phyloP scores from a whole-genome alignment of 2,797 vertebrate species.

The Leptatherina wallacei region DNA sequence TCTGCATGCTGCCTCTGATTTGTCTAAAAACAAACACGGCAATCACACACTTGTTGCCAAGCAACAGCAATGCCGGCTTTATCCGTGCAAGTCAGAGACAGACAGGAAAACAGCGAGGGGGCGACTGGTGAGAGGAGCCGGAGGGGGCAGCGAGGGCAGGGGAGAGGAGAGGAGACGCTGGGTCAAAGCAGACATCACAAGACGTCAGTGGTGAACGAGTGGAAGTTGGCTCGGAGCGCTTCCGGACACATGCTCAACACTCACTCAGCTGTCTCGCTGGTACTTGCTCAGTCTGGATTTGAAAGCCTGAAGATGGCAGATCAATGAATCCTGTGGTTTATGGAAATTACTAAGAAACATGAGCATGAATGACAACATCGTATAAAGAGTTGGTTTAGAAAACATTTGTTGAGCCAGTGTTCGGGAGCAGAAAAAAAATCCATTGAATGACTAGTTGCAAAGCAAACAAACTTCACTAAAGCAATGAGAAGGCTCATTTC shows the following conservation, averaged over 20 bases:
- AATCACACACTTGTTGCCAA: conserved; percentile 80
- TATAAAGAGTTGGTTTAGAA: no score
- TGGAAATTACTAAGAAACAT: not conserved
- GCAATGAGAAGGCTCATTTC: no score
- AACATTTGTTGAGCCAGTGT: no score
- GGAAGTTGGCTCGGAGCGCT: conserved; percentile 13
- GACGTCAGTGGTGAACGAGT: conserved; percentile 20
- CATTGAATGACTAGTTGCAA: no score
- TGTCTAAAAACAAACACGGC: conserved; percentile 67
- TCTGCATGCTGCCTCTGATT: conserved; percentile 42
- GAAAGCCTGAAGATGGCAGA: not conserved
- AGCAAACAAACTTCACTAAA: no score
- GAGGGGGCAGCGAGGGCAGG: not conserved
- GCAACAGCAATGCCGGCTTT: conserved; percentile 79
- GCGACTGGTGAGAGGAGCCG: not conserved
- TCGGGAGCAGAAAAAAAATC: no score
- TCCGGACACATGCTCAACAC: conserved; percentile 5
- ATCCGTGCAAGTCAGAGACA: conserved; percentile 36
- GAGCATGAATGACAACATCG: no score
- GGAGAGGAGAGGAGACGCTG: not conserved
- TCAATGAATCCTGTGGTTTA: not conserved
- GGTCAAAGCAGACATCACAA: conserved; percentile 16
- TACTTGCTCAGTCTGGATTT: not conserved
- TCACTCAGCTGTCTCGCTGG: conserved; percentile 5
- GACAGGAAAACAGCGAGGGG: conserved; percentile 33